A percentile compares a stretch with the other conserved stretches of the same genome.
Conservation (phyloP, 2,113 vertebrate genomes). For the Proteles cristata region DNA sequence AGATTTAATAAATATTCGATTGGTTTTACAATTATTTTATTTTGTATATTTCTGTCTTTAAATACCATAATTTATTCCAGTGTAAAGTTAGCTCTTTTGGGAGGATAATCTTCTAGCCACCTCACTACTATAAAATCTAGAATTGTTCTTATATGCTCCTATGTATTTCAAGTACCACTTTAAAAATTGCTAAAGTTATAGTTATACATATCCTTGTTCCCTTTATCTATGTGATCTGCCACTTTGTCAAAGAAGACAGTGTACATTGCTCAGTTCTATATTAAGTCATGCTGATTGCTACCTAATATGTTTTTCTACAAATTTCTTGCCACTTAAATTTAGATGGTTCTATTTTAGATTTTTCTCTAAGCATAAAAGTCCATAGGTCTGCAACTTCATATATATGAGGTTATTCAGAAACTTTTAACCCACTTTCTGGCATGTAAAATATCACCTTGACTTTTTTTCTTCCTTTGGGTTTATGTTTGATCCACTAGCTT, state of each 20-base stretch:
- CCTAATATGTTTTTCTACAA: neutral
- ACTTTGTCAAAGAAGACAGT: neutral
- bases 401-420: neutral
- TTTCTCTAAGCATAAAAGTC: neutral
- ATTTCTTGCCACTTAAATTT: neutral
- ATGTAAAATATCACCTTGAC: neutral
- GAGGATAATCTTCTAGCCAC: neutral
- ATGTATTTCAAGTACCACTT: neutral
- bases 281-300: neutral
- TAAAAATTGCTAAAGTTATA: neutral
- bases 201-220: neutral
- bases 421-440: neutral
- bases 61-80: neutral
- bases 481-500: constrained; percentile 47
- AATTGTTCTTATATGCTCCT: neutral
- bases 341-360: neutral
- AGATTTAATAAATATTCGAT: neutral
- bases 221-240: neutral
- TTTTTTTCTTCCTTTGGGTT: constrained; percentile 59
- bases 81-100: neutral
- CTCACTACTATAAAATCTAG: neutral
- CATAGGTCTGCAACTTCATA: neutral
- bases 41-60: neutral
- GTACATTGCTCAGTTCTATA: neutral
- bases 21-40: neutral